These are phyloP conservation scores for Philereme transversata DNA, from an alignment of 2,888 invertebrate species.

Conservation along the genomic window DNA sequence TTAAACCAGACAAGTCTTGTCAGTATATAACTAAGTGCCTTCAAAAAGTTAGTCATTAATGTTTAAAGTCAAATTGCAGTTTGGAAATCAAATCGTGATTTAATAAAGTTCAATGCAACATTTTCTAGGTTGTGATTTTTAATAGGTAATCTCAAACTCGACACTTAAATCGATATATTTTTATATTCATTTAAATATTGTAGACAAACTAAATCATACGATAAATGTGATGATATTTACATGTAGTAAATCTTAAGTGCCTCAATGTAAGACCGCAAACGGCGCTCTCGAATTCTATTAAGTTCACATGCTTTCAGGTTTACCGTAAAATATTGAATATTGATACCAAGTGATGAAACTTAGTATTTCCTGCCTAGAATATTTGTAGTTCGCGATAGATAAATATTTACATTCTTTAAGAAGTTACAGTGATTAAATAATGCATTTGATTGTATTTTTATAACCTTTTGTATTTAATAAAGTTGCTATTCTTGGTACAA, in stretches of 20 bases:
- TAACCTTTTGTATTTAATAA: conserved; percentile 83
- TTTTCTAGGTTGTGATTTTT: conserved; percentile 69
- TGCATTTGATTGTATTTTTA: conserved; percentile 84
- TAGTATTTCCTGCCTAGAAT: conserved; percentile 59
- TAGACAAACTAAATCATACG: conserved; percentile 1
- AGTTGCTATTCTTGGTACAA: conserved; percentile 80
- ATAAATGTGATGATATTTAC: conserved; percentile 3
- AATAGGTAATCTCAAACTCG: conserved; percentile 5
- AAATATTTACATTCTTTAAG: conserved; percentile 57
- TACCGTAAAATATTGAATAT: conserved; percentile 1
- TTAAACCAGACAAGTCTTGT: conserved; percentile 79
- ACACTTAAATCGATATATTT: conserved; percentile 6
- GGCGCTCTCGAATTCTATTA: background rate
- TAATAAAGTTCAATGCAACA: conserved; percentile 36
- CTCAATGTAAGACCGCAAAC: background rate
- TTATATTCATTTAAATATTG: conserved; percentile 1
- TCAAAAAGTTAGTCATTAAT: conserved; percentile 81
- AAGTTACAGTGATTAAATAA: conserved; percentile 75
- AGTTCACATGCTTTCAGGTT: background rate
- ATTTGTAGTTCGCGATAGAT: conserved; percentile 49
- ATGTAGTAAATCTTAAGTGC: too few relatives aligned
- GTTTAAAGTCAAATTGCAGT: conserved; percentile 64
- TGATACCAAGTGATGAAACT: conserved; percentile 44
- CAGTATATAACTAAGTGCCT: conserved; percentile 81
- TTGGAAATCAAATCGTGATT: conserved; percentile 44